A percentile compares a stretch with the other conserved stretches of the same genome.
phyloP scores from a whole-genome alignment of 2,888 invertebrate species.

The Tiphia femorata region DNA sequence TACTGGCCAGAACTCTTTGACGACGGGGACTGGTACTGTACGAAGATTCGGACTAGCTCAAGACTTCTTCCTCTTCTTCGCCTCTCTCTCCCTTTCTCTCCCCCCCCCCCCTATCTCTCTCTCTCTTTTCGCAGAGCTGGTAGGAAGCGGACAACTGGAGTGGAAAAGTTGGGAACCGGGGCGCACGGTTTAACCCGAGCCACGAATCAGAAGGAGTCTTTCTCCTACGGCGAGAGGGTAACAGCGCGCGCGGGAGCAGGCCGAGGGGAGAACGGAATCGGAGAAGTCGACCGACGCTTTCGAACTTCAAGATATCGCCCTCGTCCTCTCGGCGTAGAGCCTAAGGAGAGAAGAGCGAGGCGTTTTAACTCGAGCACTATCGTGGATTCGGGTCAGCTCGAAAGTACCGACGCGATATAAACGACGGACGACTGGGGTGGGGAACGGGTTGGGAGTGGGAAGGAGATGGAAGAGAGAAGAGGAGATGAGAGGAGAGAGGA shows the following conservation, averaged over 20 bases:
- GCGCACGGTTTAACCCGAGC: conserved; percentile 49
- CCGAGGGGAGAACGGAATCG: background rate
- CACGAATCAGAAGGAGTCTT: conserved; percentile 46
- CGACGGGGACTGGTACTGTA: no score
- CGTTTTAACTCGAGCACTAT: conserved; percentile 37
- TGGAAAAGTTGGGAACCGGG: conserved; percentile 51
- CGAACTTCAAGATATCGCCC: conserved; percentile 44
- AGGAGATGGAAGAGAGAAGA: background rate
- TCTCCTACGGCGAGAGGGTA: conserved; percentile 17
- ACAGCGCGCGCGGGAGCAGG: background rate
- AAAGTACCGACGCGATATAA: conserved; percentile 26
- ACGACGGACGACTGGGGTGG: conserved; percentile 11
- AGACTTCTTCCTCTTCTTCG: no score
- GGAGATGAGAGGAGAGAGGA: background rate
- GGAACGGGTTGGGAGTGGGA: background rate
- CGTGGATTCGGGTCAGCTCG: conserved; percentile 43
- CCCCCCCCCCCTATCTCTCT: no score
- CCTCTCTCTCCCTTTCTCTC: no score
- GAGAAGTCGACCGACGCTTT: conserved; percentile 39
- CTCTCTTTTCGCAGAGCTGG: no score
- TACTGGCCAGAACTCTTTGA: no score
- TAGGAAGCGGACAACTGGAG: conserved; percentile 36
- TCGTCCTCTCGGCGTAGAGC: conserved; percentile 20
- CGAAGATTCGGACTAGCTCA: no score
- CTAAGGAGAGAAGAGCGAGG: conserved; percentile 24